Base-by-base conservation (phyloP, 2,797 vertebrate species). In the Lacerta agilis region DNA sequence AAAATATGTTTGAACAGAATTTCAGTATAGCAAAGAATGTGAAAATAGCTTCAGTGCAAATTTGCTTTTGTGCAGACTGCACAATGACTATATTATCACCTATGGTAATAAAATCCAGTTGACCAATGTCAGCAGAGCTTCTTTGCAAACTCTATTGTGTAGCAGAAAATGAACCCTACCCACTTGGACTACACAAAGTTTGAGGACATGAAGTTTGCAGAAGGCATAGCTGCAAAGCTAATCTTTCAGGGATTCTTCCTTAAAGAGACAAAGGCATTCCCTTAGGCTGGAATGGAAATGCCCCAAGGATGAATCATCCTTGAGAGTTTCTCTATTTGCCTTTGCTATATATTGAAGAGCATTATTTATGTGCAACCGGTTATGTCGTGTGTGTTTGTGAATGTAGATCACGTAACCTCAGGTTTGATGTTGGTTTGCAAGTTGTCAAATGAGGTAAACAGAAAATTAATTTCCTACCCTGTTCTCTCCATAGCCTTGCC, bases 1-100 rank as follows among this genome's bases (percentile, higher is more conserved):
- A 58, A 88, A 80, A 66, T 71, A 88, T 79, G 77, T 80, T 88
- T 88, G 77, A 85, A 73, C 69, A 85, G 77, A 72, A 49, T 79
- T 78, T 41, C 25, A 84, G 66, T 76, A 27, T 25, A 58, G 55
- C 38, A 71, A 66, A 64, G 49, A 72, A 79, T 72, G 23, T 64
- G 29, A 83, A 43, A 49, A 78, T 79, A 72, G 61, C 36, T 84
- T 76, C 36, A 64, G 25, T 88, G 76, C 38, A 88, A 88, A 79
- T 88, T 85, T 84, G 77, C 67, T 45, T 79, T 79, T 86, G 29
- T 45, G 67, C 49, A 79, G 27, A 71, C 75, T 20, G 18, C 76
- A 84, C 69, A 88, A 64, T 64, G 13, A 15, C 23, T 23, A 79
- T 66, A 73, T 88, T 84, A 79, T 73, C 49, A 73, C 13, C 67